phyloP scores from a whole-genome alignment of 2,888 invertebrate genomes.

The Theretra japonica region DNA sequence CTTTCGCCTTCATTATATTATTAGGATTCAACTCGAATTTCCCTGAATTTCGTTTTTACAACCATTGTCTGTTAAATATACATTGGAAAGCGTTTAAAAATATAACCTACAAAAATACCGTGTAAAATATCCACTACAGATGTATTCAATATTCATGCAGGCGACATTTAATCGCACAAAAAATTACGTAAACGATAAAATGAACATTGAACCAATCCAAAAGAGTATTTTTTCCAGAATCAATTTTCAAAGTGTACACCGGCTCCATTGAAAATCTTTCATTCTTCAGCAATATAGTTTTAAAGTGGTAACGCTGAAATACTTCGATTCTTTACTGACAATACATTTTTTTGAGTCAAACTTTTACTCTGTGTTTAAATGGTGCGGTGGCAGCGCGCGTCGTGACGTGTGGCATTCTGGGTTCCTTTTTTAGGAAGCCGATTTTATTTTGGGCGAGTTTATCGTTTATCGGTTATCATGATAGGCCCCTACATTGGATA shows the following conservation, averaged over 20 bases:
- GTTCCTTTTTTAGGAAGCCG: no score
- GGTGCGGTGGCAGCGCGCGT: no score
- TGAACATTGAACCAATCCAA: not conserved
- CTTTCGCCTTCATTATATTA: no score
- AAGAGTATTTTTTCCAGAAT: constrained; percentile 22
- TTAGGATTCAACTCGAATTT: no score
- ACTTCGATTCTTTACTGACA: constrained; percentile 17
- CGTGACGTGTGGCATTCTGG: no score
- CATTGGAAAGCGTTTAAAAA: no score
- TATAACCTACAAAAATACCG: not conserved
- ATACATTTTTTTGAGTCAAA: constrained; percentile 9
- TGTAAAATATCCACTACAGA: not conserved
- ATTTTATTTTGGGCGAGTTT: no score
- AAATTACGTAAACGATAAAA: not conserved
- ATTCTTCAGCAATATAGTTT: constrained; percentile 16
- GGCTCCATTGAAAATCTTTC: constrained; percentile 2
- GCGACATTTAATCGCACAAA: not conserved
- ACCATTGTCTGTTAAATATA: no score
- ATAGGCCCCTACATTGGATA: no score
- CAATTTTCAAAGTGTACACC: constrained; percentile 16
- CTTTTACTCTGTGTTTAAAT: not conserved
- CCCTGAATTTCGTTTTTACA: no score
- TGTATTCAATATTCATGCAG: not conserved
- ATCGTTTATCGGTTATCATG: no score
- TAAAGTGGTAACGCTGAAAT: constrained; percentile 14